phyloP scores from a whole-genome alignment of 2,888 invertebrate genomes.

The Leucophenga montana region DNA sequence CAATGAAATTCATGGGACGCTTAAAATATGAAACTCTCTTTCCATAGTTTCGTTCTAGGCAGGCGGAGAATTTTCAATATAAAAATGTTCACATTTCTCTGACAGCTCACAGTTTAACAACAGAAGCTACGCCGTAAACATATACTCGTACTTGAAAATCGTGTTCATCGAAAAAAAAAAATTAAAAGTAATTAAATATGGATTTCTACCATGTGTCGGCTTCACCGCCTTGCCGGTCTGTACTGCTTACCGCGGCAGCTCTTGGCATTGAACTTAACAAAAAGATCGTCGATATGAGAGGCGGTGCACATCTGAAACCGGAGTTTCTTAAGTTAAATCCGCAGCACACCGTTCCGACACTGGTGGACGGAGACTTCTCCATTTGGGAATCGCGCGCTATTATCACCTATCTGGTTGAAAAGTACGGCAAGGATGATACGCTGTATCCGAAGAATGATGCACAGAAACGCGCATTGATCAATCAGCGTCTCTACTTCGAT shows the following conservation, averaged over 20 bases:
- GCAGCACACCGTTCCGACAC: constrained; percentile 86
- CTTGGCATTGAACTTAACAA: constrained; percentile 78
- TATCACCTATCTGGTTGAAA: constrained; percentile 83
- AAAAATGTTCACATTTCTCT: no score
- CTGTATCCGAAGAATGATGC: constrained; percentile 84
- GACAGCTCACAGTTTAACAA: no score
- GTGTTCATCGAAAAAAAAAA: not conserved
- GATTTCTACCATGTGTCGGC: constrained; percentile 79
- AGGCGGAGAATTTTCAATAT: not conserved
- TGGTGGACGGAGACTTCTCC: constrained; percentile 85
- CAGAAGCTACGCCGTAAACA: no score
- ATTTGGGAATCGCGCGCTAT: constrained; percentile 90
- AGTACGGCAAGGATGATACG: constrained; percentile 81
- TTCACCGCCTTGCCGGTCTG: constrained; percentile 79
- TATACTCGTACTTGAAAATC: not conserved
- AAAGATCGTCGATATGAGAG: constrained; percentile 75
- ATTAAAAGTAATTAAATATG: constrained; percentile 57
- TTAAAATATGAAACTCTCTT: no score
- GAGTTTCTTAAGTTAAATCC: constrained; percentile 84
- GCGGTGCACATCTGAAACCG: constrained; percentile 79
- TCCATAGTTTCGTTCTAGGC: no score
- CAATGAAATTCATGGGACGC: no score
- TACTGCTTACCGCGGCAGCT: constrained; percentile 78
- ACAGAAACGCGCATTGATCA: constrained; percentile 82
- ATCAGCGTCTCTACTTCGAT: constrained; percentile 86